Evolutionary conservation across 2,797 vertebrate species (phyloP).

Genomic region (Petrocephalus sullivani): DNA sequence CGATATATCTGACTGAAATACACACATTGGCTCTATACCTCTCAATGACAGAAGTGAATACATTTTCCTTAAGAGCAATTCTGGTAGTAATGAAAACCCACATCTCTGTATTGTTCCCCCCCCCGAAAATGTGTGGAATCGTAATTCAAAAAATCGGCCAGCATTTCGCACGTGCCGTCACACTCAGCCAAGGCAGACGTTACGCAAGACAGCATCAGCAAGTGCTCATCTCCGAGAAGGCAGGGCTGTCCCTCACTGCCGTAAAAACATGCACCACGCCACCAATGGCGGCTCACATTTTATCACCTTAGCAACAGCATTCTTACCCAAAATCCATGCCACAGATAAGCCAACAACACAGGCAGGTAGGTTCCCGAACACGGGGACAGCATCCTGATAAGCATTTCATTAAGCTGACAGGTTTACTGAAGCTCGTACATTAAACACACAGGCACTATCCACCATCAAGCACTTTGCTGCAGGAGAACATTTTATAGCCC

Average conservation of each 20-base stretch:
- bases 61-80: constrained; percentile 8
- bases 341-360: neutral
- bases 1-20: neutral
- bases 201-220: neutral
- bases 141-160: neutral
- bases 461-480: neutral
- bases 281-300: neutral
- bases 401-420: neutral
- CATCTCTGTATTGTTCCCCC: neutral
- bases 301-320: neutral
- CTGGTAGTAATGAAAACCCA: neutral
- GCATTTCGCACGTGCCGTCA: neutral
- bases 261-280: neutral
- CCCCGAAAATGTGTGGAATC: neutral
- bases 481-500: neutral
- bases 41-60: neutral
- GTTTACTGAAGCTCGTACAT: neutral
- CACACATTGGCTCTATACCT: neutral
- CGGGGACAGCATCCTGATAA: neutral
- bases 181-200: neutral
- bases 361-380: neutral
- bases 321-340: neutral
- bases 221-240: neutral
- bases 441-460: neutral
- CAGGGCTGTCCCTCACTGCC: neutral